These are phyloP conservation scores for Todus mexicanus DNA, from an alignment of 2,797 vertebrate genomes.

Conservation along the genomic window DNA sequence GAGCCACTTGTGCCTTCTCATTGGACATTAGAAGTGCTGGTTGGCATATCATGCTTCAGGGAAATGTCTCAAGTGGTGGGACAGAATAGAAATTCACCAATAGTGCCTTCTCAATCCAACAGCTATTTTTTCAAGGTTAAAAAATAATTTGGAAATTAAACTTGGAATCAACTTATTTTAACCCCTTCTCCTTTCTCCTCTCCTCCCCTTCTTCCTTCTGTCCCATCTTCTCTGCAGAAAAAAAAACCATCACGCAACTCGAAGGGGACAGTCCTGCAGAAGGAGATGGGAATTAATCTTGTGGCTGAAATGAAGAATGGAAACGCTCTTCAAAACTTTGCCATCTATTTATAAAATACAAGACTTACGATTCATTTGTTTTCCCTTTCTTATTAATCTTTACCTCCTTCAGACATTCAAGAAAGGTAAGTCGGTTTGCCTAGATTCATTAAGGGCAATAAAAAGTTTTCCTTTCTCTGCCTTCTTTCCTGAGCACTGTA, in stretches of 20 bases:
- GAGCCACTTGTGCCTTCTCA: background rate
- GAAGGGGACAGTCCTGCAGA: background rate
- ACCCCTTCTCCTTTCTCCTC: background rate
- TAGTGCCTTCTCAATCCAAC: background rate
- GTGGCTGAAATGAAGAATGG: background rate
- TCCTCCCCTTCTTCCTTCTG: background rate
- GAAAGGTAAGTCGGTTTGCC: background rate
- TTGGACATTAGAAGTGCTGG: accelerated
- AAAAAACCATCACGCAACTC: background rate
- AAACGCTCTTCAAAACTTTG: slow-evolving; percentile 30
- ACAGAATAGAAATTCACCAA: background rate
- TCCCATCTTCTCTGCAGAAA: background rate
- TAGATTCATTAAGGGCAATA: background rate
- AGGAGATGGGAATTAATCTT: background rate
- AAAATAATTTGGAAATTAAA: background rate
- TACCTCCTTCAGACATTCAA: background rate
- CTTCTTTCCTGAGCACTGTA: background rate
- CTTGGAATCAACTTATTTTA: background rate
- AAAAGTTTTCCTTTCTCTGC: background rate
- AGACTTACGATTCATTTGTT: background rate
- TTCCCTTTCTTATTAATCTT: background rate
- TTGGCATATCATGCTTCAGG: background rate
- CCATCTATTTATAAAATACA: background rate
- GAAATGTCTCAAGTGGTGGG: background rate
- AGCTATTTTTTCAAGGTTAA: background rate